A percentile compares a stretch with the other conserved stretches of the same genome.
These are phyloP conservation scores for Saturnia pavonia DNA, from an alignment of 2,888 invertebrate species.

Conservation along the genomic window DNA sequence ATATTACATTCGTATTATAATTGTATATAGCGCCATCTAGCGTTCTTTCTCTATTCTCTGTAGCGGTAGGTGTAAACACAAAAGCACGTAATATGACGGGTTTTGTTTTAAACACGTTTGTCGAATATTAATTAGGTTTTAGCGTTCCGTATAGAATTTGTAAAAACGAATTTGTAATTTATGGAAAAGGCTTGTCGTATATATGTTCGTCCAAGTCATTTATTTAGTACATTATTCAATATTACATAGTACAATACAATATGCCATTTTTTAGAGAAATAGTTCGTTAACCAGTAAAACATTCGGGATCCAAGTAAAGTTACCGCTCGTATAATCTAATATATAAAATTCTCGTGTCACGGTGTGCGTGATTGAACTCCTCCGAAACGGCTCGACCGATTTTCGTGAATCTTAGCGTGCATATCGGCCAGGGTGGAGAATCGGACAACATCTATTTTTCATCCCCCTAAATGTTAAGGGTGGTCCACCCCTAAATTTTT, in stretches of 20 bases:
- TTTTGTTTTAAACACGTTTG: constrained; percentile 9
- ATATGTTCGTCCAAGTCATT: not conserved
- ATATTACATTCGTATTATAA: not conserved
- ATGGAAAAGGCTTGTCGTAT: not conserved
- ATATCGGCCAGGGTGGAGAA: no score
- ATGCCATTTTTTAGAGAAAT: not conserved
- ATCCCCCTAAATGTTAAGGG: no score
- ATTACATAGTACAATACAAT: not conserved
- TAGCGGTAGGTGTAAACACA: constrained; percentile 1
- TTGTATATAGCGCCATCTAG: not conserved
- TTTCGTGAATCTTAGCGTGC: no score
- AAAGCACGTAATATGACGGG: constrained; percentile 1
- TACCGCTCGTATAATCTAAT: no score
- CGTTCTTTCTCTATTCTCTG: not conserved
- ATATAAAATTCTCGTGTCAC: no score
- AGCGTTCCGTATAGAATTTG: constrained; percentile 5
- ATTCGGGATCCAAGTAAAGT: no score
- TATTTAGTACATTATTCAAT: not conserved
- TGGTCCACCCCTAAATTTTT: no score
- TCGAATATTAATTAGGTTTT: constrained; percentile 7
- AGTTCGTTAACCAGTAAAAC: not conserved
- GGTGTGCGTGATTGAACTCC: no score
- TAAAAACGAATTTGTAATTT: not conserved
- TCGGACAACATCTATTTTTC: no score
- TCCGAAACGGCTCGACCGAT: no score